A percentile compares a stretch with the other conserved stretches of the same genome.
phyloP scores from a whole-genome alignment of 2,113 vertebrate species.

The Anhinga anhinga region DNA sequence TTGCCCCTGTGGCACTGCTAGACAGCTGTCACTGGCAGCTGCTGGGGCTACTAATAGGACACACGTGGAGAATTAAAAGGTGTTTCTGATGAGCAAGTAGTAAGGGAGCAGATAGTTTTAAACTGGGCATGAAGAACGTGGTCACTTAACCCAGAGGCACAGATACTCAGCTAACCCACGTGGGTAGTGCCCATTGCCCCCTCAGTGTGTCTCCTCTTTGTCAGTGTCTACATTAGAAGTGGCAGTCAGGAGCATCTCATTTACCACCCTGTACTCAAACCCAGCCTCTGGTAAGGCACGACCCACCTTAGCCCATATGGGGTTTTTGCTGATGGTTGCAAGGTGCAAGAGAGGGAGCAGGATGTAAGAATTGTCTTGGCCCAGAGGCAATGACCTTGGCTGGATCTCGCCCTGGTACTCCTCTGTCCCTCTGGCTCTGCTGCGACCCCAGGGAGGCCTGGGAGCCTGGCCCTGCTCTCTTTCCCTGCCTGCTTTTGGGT shows the following conservation, averaged over 20 bases:
- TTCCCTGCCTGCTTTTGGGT: not conserved
- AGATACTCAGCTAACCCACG: not conserved
- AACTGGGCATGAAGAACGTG: not conserved
- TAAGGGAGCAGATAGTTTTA: not conserved
- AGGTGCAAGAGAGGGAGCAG: not conserved
- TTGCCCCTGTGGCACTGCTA: not conserved
- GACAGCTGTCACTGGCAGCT: not conserved
- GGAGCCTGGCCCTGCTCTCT: not conserved
- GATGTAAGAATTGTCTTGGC: not conserved
- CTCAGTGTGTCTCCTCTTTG: not conserved
- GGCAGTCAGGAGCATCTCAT: not conserved
- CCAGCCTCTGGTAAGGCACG: not conserved
- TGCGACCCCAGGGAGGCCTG: fast-evolving
- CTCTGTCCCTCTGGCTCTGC: not conserved
- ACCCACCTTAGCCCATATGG: not conserved
- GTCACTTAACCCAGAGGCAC: not conserved
- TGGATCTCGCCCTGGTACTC: not conserved
- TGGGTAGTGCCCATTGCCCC: not conserved
- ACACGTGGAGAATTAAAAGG: not conserved
- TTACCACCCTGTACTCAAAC: not conserved
- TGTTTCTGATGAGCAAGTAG: not conserved
- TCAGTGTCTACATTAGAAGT: not conserved
- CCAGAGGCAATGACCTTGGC: not conserved
- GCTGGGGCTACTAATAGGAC: not conserved
- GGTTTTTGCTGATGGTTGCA: not conserved